Evolutionary conservation across 1,140 invertebrate species (phyloP), one percentile per base, ranked within the genome.

Genomic region (Ericerus pela): DNA sequence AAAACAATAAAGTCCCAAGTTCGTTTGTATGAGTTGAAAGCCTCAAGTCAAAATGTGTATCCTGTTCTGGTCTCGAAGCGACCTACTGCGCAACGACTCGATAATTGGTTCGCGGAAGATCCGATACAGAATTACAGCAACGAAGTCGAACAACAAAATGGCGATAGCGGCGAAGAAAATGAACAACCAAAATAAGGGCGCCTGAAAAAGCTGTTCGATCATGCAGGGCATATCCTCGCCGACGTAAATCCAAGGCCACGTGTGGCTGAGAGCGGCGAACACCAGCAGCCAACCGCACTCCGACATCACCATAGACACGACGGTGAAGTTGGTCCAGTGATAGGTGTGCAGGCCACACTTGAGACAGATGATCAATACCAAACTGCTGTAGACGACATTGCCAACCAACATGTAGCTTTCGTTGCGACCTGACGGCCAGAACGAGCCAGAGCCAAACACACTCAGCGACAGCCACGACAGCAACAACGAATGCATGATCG

Each of bases 321-420:
- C 22, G 3, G 41, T 47, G 22, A 47, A 24, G 14, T 22, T 47
- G 11, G 51, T 54, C 56, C 56, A 58, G 18, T 52, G 53, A 0
- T 41, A 38, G 29, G 26, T 27, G 18, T 54, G 56, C 10, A 58
- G 29, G 1, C 52, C 56, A 0, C 51, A 30, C 22, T 58, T 58
- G 14, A 58, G 20, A 27, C 56, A 54, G 8, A 47, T 38, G 16
- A 54, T 6, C 16, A 47, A 8, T n/a, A 58, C 16, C 3, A 22
- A n/a, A 43, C 41, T 37, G 6, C 51, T 54, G 16, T 54, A 58
- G 22, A 58, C 31, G 14, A 26, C 1, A 14, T 58, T 54, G 10
- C 56, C 56, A 0, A 54, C n/a, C 6, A 54, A 6, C 5, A 53
- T 43, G 26, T 47, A 54, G 18, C 33, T 38, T 22, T 38, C 52